Evolutionary conservation across 2,113 vertebrate species (phyloP).

Genomic region (Andinoacara biseriatus): DNA sequence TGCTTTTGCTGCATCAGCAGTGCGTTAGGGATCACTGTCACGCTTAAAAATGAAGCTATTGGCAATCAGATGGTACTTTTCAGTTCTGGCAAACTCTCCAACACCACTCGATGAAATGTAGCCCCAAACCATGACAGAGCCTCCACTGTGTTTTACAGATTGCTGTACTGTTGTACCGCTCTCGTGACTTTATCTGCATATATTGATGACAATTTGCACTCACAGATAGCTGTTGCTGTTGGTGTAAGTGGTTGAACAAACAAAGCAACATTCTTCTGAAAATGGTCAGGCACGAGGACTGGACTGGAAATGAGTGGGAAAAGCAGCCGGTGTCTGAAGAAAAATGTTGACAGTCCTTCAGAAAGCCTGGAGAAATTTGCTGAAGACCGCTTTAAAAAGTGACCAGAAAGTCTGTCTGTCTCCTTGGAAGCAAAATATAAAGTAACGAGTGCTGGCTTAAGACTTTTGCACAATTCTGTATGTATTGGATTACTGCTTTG

Average conservation of each 20-base stretch:
- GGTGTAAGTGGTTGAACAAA: not conserved
- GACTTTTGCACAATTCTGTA: not conserved
- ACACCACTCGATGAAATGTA: not conserved
- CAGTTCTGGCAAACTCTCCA: not conserved
- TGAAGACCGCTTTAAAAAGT: too few relatives aligned
- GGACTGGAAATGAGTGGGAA: not conserved
- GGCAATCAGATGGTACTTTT: not conserved
- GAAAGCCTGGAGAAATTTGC: not conserved
- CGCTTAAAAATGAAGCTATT: not conserved
- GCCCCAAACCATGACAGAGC: not conserved
- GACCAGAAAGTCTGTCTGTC: not conserved
- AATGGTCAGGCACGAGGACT: not conserved
- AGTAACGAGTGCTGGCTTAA: not conserved
- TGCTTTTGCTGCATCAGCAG: not conserved
- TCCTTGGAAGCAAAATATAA: not conserved
- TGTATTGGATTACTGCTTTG: not conserved
- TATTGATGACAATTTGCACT: too few relatives aligned
- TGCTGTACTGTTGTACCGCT: not conserved
- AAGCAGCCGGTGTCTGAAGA: not conserved
- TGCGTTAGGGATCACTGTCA: not conserved
- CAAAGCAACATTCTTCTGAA: not conserved
- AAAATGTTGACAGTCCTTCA: not conserved
- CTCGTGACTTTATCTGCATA: not conserved
- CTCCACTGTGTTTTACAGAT: not conserved
- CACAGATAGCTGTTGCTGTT: not conserved